Evolutionary conservation across 30 jellyfish, hydroid and myxozoan species (phyloP), one percentile per base, ranked within the genome.

Genomic region (Cassiopea andromeda): DNA sequence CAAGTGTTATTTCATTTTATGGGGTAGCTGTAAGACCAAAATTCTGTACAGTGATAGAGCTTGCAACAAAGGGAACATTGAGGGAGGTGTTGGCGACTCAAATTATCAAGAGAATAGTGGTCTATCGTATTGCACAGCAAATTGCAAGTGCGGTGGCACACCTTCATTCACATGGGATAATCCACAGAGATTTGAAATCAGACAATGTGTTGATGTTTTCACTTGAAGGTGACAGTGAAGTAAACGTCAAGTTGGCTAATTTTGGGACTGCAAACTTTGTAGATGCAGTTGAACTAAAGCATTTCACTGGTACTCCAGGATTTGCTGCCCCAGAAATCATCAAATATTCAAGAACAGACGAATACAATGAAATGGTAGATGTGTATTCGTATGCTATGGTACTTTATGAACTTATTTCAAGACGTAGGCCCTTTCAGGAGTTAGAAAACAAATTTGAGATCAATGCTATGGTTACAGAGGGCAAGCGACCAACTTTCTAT

Each of bases 251-350:
- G 79, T 58, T 96, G 78, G 89, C 98, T 13, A 98, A 96, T 80
- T 96, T 96, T 75, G 99, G 99, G 10, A 92, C 99, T 0, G 99
- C 99, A 48, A 90, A 96, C 80, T 96, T 96, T 86, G 79, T 96
- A 78, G 81, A 89, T 14, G 90, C 98, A 1, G 81, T 88, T 48
- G 99, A 98, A 17, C 60, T 86, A 50, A 86, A 86, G 76, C 60
- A 27, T 54, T 89, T 71, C 80, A 69, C 88, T 77, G 96, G 96
- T 14, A 96, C 99, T 7, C 88, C 92, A 5, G 99, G 98, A 0
- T 96, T 80, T 73, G 72, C 64, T 69, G 98, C 99, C 4, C 99
- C 99, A 0, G 99, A 96, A 83, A 92, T 96, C 81, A 72, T 91
- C 27, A 94, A 89, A 18, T 91, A 83, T 73, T 66, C 94, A 12